These are phyloP conservation scores for Dipus sagitta DNA, from an alignment of 2,797 vertebrate genomes.

Conservation along the genomic window DNA sequence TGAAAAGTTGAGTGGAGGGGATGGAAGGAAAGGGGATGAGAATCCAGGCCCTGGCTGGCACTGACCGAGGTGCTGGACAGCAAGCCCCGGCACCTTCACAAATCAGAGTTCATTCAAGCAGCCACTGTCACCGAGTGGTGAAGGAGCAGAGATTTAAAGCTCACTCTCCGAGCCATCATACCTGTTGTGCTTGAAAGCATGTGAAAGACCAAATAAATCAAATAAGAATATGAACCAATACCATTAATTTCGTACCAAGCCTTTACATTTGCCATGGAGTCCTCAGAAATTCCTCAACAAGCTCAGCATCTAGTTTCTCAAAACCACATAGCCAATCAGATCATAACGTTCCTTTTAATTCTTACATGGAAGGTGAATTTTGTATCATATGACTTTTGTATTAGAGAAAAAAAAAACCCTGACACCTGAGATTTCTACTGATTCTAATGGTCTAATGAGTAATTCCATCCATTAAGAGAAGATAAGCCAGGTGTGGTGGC, in stretches of 20 bases:
- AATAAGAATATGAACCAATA: slow-evolving; percentile 72
- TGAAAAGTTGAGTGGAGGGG: slow-evolving; percentile 30
- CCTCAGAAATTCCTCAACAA: slow-evolving; percentile 81
- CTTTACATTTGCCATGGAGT: slow-evolving; percentile 78
- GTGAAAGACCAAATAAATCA: slow-evolving; percentile 84
- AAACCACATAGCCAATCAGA: slow-evolving; percentile 84
- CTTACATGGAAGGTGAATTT: slow-evolving; percentile 85
- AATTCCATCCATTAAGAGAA: slow-evolving; percentile 87
- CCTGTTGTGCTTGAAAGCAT: slow-evolving; percentile 79
- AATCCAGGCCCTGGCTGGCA: slow-evolving; percentile 20
- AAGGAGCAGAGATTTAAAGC: slow-evolving; percentile 76
- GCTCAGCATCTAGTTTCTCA: slow-evolving; percentile 82
- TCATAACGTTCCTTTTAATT: slow-evolving; percentile 83
- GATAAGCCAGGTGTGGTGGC: not conserved
- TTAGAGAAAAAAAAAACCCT: slow-evolving; percentile 76
- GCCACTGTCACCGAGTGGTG: slow-evolving; percentile 68
- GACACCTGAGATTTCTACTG: slow-evolving; percentile 83
- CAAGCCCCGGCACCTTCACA: slow-evolving; percentile 76
- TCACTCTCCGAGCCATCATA: slow-evolving; percentile 73
- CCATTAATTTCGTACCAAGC: slow-evolving; percentile 78
- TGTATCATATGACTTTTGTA: slow-evolving; percentile 79
- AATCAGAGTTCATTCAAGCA: slow-evolving; percentile 81
- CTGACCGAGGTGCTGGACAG: slow-evolving; percentile 33
- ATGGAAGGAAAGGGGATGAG: slow-evolving; percentile 45
- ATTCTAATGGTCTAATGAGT: slow-evolving; percentile 86